phyloP scores from a whole-genome alignment of 1,140 invertebrate genomes.

The Orius insidiosus region DNA sequence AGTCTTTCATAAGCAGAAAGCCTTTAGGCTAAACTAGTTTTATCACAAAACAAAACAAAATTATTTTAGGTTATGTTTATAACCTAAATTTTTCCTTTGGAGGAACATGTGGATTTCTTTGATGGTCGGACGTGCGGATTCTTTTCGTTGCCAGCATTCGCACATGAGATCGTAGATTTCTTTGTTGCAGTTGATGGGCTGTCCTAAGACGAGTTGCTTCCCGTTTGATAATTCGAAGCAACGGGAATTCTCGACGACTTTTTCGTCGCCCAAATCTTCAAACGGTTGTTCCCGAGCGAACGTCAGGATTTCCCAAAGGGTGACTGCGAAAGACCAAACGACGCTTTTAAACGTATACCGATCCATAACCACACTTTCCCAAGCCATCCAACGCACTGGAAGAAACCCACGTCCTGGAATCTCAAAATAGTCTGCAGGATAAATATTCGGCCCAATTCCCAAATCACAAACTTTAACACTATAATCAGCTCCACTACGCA shows the following conservation, averaged over 20 bases:
- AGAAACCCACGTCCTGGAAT: conserved; percentile 37
- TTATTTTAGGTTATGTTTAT: conserved; percentile 33
- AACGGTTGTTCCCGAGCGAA: conserved; percentile 70
- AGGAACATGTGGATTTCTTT: conserved; percentile 80
- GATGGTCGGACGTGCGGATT: conserved; percentile 70
- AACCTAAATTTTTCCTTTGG: conserved; percentile 75
- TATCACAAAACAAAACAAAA: no score
- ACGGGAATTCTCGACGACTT: conserved; percentile 59
- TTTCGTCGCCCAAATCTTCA: conserved; percentile 56
- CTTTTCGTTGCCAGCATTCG: conserved; percentile 83
- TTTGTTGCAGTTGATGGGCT: conserved; percentile 68
- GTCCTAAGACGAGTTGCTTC: conserved; percentile 46
- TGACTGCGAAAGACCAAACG: conserved; percentile 79
- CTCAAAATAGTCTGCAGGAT: conserved; percentile 48
- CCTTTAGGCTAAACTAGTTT: no score
- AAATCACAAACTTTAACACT: conserved; percentile 66
- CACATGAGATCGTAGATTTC: conserved; percentile 87
- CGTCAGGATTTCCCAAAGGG: conserved; percentile 76
- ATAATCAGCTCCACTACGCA: conserved; percentile 63
- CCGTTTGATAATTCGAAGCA: conserved; percentile 48
- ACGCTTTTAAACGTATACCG: conserved; percentile 73
- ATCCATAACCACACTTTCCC: conserved; percentile 48
- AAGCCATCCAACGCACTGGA: conserved; percentile 45
- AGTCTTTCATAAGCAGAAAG: no score
- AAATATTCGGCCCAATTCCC: conserved; percentile 46